These are phyloP conservation scores for Lamprotornis superbus DNA, from an alignment of 2,113 vertebrate species.

Conservation along the genomic window DNA sequence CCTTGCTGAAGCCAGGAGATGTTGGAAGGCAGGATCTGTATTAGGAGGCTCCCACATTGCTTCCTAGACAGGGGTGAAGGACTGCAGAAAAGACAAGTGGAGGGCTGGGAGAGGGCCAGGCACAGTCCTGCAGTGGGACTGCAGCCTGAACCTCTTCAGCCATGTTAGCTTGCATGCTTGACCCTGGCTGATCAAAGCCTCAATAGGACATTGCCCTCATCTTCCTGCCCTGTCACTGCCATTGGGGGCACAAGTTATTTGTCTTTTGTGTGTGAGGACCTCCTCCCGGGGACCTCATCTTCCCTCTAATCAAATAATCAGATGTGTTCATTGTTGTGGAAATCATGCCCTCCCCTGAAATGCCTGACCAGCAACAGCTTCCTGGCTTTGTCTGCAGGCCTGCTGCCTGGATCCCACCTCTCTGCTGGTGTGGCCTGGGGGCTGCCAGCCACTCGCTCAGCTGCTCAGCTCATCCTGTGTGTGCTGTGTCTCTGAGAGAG, in stretches of 20 bases:
- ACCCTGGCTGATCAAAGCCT: slow-evolving; percentile 50
- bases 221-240: slow-evolving; percentile 2
- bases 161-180: background rate
- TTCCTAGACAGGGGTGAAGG: background rate
- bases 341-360: slow-evolving; percentile 19
- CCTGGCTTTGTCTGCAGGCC: background rate
- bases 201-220: background rate
- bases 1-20: background rate
- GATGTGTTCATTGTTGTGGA: slow-evolving; percentile 38
- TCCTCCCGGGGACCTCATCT: background rate
- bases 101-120: background rate
- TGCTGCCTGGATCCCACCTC: background rate
- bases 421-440: background rate
- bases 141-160: background rate
- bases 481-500: background rate
- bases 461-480: accelerated
- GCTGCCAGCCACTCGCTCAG: no score
- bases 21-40: background rate
- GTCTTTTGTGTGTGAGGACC: slow-evolving; percentile 20
- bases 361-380: slow-evolving; percentile 20
- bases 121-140: accelerated
- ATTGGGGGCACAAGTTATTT: background rate
- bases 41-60: background rate
- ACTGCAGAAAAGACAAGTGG: background rate
- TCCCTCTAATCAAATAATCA: slow-evolving; percentile 9